Conservation (phyloP, 2,797 vertebrate species). For the Rachycentron canadum region DNA sequence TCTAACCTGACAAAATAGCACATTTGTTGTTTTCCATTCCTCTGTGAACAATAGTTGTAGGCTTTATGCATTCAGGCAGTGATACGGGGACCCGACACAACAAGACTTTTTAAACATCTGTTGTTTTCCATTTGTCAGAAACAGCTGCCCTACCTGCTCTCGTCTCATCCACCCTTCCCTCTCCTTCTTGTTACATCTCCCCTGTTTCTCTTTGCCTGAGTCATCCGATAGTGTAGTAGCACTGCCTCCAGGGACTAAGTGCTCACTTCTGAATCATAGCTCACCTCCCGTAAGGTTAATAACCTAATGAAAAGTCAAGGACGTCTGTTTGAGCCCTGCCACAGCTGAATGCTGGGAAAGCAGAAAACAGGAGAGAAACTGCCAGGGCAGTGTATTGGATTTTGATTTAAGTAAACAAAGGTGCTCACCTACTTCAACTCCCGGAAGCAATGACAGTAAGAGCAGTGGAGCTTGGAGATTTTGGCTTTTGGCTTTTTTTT, state of each 20-base stretch:
- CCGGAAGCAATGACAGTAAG: constrained; percentile 25
- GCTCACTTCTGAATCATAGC: constrained; percentile 75
- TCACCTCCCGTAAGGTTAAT: constrained; percentile 83
- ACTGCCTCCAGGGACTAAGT: constrained; percentile 61
- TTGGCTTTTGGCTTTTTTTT: constrained; percentile 46
- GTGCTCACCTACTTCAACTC: constrained; percentile 56
- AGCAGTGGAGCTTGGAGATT: constrained; percentile 35
- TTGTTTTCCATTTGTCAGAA: constrained; percentile 71
- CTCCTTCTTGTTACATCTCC: constrained; percentile 18
- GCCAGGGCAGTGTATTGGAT: constrained; percentile 72
- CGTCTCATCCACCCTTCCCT: constrained; percentile 39
- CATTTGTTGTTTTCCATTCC: constrained; percentile 49
- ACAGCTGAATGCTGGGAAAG: constrained; percentile 67
- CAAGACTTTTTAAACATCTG: constrained; percentile 61
- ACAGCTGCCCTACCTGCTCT: constrained; percentile 55
- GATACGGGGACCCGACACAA: constrained; percentile 47
- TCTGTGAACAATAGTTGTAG: constrained; percentile 32
- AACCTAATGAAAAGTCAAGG: constrained; percentile 84
- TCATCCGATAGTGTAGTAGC: constrained; percentile 52
- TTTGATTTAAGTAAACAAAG: constrained; percentile 84
- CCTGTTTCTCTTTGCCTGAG: constrained; percentile 54
- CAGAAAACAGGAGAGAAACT: constrained; percentile 52
- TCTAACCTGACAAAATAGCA: constrained; percentile 37
- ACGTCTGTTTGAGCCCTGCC: constrained; percentile 72
- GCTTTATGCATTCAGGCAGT: constrained; percentile 52